These are phyloP conservation scores for Styela plicata DNA, from an alignment of 23 tunicate genomes.

Conservation along the genomic window DNA sequence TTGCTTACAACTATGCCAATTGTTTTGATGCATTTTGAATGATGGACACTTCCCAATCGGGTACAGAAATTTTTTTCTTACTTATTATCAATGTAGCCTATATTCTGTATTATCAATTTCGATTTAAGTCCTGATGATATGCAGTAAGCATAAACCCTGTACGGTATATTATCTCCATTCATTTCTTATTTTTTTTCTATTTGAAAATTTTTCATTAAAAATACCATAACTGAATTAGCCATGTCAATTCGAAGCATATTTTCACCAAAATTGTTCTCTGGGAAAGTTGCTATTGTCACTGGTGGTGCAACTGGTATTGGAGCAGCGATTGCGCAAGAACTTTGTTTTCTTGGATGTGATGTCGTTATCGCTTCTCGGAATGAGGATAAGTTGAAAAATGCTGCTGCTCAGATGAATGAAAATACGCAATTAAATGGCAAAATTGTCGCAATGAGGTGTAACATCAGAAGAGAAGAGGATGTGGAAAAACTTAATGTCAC, in stretches of 20 bases:
- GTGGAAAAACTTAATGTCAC: constrained; percentile 5
- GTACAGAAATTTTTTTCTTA: too few species aligned
- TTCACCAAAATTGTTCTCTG: constrained; percentile 10
- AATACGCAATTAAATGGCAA: constrained; percentile 9
- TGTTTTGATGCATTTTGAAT: too few species aligned
- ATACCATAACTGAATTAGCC: too few species aligned
- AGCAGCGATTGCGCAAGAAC: constrained; percentile 38
- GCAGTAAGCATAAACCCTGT: too few species aligned
- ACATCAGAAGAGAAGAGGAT: constrained; percentile 22
- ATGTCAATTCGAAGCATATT: constrained; percentile 30
- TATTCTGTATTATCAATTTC: too few species aligned
- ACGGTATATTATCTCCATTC: too few species aligned
- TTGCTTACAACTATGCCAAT: too few species aligned
- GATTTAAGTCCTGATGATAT: too few species aligned
- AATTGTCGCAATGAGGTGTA: constrained; percentile 14
- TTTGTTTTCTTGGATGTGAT: constrained; percentile 26
- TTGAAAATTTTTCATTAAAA: too few species aligned
- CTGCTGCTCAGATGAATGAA: constrained; percentile 22
- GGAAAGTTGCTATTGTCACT: constrained; percentile 35
- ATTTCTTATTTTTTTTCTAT: too few species aligned
- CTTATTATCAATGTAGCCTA: too few species aligned
- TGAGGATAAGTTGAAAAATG: constrained; percentile 23
- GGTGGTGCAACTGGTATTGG: constrained; percentile 58
- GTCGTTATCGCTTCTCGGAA: constrained; percentile 42
- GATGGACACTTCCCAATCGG: too few species aligned